Evolutionary conservation across 2,113 vertebrate species (phyloP).

Genomic region (Paramormyrops kingsleyae): DNA sequence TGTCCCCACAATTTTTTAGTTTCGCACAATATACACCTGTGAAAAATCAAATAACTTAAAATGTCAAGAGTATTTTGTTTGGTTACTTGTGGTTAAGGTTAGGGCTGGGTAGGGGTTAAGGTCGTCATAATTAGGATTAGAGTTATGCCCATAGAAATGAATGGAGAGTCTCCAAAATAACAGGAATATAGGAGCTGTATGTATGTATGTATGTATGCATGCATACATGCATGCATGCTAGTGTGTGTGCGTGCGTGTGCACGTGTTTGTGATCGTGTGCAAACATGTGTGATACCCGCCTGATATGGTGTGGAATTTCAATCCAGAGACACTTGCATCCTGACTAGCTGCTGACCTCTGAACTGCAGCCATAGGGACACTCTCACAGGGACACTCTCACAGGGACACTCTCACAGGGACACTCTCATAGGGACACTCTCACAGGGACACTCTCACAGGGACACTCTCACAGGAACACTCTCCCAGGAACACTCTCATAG

Average conservation of each 20-base stretch:
- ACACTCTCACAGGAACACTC: too few species aligned
- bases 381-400: background rate
- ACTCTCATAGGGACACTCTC: too few species aligned
- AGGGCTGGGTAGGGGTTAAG: background rate
- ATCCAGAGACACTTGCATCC: background rate
- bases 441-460: too few species aligned
- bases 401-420: too few species aligned
- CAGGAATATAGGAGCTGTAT: too few species aligned
- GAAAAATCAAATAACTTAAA: background rate
- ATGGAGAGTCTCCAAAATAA: background rate
- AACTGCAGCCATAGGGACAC: background rate
- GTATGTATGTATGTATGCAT: too few species aligned
- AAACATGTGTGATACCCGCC: background rate
- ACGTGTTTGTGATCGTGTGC: background rate
- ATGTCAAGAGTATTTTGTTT: background rate
- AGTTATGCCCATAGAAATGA: background rate
- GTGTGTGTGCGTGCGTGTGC: constrained; percentile 3
- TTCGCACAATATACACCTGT: background rate
- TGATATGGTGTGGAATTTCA: background rate
- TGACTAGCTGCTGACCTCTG: background rate
- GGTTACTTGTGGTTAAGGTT: background rate
- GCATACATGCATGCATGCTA: too few species aligned
- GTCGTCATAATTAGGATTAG: background rate
- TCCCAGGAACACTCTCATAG: too few species aligned
- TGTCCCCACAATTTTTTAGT: background rate